Percentiles rank a stretch among this genome's conserved stretches.
phyloP scores from a whole-genome alignment of 2,113 vertebrate species.

The Balaeniceps rex region DNA sequence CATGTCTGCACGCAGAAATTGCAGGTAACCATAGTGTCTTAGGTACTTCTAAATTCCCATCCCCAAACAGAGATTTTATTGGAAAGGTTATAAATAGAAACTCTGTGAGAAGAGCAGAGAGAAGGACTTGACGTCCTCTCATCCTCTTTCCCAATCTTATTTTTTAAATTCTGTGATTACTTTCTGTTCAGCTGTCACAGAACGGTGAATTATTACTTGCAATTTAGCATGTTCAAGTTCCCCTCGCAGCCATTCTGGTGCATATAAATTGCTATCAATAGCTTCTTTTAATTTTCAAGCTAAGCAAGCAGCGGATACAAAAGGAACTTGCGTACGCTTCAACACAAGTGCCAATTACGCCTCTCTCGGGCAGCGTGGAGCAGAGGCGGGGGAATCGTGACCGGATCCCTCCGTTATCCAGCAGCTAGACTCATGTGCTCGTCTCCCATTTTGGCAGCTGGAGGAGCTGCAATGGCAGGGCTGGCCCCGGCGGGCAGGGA shows the following conservation, averaged over 20 bases:
- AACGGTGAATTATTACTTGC: neutral
- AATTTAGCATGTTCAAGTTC: neutral
- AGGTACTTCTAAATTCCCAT: neutral
- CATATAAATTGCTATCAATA: neutral
- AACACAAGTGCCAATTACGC: fast-evolving
- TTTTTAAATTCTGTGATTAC: neutral
- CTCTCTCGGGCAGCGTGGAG: neutral
- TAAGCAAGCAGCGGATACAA: neutral
- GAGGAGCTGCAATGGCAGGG: neutral
- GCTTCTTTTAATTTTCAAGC: neutral
- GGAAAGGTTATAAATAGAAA: neutral
- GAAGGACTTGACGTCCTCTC: neutral
- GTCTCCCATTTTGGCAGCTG: neutral
- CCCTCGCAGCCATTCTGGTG: neutral
- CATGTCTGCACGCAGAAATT: fast-evolving
- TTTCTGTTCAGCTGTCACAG: neutral
- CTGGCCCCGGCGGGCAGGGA: neutral
- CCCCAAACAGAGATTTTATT: neutral
- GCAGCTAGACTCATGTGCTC: neutral
- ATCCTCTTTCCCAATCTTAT: neutral
- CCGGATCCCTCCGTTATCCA: fast-evolving
- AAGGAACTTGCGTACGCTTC: neutral
- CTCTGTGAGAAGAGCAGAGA: neutral
- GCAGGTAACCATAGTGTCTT: neutral
- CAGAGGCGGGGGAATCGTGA: fast-evolving